These are phyloP conservation scores for Crypturellus tataupa DNA, from an alignment of 2,797 vertebrate genomes.

Conservation along the genomic window DNA sequence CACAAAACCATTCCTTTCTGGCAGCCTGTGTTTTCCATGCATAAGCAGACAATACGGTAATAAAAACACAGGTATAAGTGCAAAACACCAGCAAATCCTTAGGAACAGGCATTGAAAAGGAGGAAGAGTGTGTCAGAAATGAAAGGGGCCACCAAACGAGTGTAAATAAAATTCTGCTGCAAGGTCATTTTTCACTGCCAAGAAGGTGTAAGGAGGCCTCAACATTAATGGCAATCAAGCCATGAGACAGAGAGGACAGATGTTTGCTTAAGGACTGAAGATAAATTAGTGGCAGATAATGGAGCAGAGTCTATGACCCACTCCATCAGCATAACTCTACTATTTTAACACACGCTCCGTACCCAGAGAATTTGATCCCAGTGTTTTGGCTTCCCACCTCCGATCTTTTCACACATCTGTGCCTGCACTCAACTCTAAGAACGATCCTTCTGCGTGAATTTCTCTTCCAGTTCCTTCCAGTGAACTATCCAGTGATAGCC, in stretches of 20 bases:
- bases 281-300: slow-evolving; percentile 17
- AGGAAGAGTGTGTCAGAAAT: background rate
- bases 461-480: background rate
- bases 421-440: background rate
- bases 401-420: background rate
- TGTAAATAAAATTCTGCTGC: background rate
- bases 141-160: background rate
- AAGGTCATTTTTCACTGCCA: background rate
- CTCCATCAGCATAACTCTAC: background rate
- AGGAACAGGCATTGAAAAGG: background rate
- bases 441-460: background rate
- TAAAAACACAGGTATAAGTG: background rate
- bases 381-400: background rate
- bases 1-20: slow-evolving; percentile 22
- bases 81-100: background rate
- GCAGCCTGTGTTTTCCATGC: slow-evolving; percentile 26
- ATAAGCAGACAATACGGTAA: background rate
- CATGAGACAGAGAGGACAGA: background rate
- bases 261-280: background rate
- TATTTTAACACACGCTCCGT: background rate
- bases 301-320: background rate
- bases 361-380: background rate
- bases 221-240: slow-evolving; percentile 3
- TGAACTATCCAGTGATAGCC: background rate
- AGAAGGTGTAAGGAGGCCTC: slow-evolving; percentile 33